Conservation (phyloP, 2,888 invertebrate genomes). For the Drosophila greeni region DNA sequence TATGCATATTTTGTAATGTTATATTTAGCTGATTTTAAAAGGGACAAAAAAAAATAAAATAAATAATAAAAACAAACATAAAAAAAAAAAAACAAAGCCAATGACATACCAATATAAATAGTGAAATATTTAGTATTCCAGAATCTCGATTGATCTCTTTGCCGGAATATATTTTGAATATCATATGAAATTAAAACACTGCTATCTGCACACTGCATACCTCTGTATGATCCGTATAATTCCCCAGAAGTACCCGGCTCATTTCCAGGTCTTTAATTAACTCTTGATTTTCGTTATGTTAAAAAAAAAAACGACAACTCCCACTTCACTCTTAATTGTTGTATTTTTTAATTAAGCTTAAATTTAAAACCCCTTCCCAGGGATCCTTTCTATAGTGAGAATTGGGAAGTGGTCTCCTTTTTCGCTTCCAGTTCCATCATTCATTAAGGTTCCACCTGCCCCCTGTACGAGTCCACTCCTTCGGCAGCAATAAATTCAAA, state of each 20-base stretch:
- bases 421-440: slow-evolving; percentile 1
- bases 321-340: not conserved
- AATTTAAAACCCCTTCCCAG: not conserved
- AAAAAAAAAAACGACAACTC: not conserved
- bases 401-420: no score
- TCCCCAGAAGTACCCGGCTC: not conserved
- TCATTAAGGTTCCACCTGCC: not conserved
- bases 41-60: no score
- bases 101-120: not conserved
- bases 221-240: not conserved
- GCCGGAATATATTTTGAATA: not conserved
- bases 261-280: not conserved
- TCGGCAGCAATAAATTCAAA: slow-evolving; percentile 39
- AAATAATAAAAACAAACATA: no score
- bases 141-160: not conserved
- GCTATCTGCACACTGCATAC: not conserved
- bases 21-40: not conserved
- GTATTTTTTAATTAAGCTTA: not conserved
- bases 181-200: not conserved
- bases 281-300: not conserved
- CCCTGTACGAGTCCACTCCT: no score
- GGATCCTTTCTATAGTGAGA: not conserved
- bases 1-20: slow-evolving; percentile 8
- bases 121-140: not conserved
- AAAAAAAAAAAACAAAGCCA: not conserved